A percentile compares a stretch with the other conserved stretches of the same genome.
phyloP scores from a whole-genome alignment of 2,113 vertebrate genomes.

The Nematolebias whitei region DNA sequence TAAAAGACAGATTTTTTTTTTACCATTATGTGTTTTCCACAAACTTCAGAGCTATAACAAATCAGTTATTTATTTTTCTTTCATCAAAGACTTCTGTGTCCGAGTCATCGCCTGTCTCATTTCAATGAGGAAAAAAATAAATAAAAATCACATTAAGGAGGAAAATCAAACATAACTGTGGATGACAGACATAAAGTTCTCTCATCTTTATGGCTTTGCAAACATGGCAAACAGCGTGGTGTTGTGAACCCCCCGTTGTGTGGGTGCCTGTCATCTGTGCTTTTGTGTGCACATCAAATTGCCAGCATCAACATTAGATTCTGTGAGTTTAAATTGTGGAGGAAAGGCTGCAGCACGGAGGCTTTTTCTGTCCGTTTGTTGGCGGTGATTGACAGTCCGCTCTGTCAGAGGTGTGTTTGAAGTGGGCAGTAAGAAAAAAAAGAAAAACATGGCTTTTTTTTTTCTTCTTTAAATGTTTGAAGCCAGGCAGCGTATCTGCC shows the following conservation, averaged over 20 bases:
- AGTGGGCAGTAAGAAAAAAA: conserved; percentile 45
- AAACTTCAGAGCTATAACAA: not conserved
- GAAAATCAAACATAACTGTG: conserved; percentile 18
- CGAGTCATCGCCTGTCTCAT: conserved; percentile 5
- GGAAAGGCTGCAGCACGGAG: conserved; percentile 19
- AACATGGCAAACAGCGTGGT: conserved; percentile 5
- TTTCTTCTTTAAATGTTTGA: conserved; percentile 63
- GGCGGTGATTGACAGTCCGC: conserved; percentile 52
- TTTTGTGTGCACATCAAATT: conserved; percentile 23
- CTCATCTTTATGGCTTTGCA: conserved; percentile 1
- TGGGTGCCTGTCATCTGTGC: conserved; percentile 21
- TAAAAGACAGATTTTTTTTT: not conserved
- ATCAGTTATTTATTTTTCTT: not conserved
- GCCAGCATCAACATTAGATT: conserved; percentile 16
- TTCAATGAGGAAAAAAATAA: not conserved
- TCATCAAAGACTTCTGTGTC: not conserved
- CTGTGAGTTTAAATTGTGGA: conserved; percentile 17
- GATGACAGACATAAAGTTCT: conserved; percentile 15
- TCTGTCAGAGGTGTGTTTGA: conserved; percentile 56
- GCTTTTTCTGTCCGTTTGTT: conserved; percentile 33
- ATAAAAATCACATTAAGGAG: not conserved
- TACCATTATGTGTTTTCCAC: not conserved
- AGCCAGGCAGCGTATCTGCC: conserved; percentile 40
- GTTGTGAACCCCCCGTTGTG: conserved; percentile 13
- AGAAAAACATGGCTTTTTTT: conserved; percentile 55